Conservation (phyloP, 2,113 vertebrate genomes). For the Thryonomys swinderianus region DNA sequence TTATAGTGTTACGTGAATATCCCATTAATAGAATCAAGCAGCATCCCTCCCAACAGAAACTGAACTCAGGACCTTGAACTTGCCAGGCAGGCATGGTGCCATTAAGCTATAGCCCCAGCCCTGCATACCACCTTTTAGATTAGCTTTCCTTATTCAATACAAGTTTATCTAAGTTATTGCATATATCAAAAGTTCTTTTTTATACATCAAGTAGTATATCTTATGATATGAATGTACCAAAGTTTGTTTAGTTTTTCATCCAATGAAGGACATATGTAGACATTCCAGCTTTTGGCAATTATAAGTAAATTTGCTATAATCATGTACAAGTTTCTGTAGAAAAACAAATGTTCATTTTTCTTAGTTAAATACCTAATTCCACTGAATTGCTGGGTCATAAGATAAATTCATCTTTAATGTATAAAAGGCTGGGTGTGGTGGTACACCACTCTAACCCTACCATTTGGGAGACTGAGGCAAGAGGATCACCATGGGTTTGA, state of each 20-base stretch:
- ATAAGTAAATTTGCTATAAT: not conserved
- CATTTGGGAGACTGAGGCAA: too few relatives aligned
- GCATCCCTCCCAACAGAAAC: not conserved
- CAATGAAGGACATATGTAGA: not conserved
- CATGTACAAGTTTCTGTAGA: not conserved
- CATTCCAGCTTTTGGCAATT: not conserved
- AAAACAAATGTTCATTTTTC: not conserved
- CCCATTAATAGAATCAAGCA: not conserved
- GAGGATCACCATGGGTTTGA: too few relatives aligned
- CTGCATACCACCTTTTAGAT: not conserved
- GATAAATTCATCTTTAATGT: conserved; percentile 38
- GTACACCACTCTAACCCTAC: too few relatives aligned
- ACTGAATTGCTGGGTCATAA: not conserved
- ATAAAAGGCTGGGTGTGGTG: not conserved
- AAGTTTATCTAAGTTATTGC: not conserved
- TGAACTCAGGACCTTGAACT: too few relatives aligned
- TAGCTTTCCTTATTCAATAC: not conserved
- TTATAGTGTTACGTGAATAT: not conserved
- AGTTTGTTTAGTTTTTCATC: not conserved
- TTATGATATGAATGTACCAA: not conserved
- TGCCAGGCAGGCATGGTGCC: too few relatives aligned
- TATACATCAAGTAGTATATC: not conserved
- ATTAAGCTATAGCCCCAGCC: too few relatives aligned
- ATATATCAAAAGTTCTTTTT: not conserved
- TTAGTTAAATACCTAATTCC: not conserved